Percentiles rank a stretch among this genome's conserved stretches.
phyloP scores from a whole-genome alignment of 2,113 vertebrate genomes.

The Abramis brama region DNA sequence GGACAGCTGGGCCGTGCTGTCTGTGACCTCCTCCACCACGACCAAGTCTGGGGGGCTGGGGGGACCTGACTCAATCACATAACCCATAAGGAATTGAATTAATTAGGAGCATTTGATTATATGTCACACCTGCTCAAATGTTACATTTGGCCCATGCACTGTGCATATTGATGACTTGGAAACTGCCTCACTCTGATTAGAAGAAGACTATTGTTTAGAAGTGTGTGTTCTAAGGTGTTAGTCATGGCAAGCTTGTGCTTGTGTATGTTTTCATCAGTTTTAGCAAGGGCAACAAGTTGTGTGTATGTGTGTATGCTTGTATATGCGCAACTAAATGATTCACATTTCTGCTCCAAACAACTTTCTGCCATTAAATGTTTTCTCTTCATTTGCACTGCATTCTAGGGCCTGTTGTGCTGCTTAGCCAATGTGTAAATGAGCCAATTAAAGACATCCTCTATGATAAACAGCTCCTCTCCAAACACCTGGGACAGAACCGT shows the following conservation, averaged over 20 bases:
- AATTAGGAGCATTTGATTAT: slow-evolving; percentile 32
- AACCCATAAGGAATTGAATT: slow-evolving; percentile 5
- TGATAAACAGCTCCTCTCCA: slow-evolving; percentile 70
- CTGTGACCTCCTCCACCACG: slow-evolving; percentile 90
- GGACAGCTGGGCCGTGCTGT: slow-evolving; percentile 89
- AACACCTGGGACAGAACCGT: slow-evolving; percentile 69
- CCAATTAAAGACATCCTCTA: slow-evolving; percentile 72
- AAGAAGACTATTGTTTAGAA: neutral
- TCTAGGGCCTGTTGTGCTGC: slow-evolving; percentile 62
- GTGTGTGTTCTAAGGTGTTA: neutral
- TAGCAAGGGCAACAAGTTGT: neutral
- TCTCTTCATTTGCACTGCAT: slow-evolving; percentile 58
- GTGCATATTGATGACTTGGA: neutral
- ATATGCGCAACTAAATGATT: neutral
- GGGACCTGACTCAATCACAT: slow-evolving; percentile 78
- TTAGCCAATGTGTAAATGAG: slow-evolving; percentile 70
- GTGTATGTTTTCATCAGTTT: neutral
- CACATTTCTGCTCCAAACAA: slow-evolving; percentile 43
- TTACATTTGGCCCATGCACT: neutral
- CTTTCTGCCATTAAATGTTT: slow-evolving; percentile 49
- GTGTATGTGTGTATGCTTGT: slow-evolving; percentile 13
- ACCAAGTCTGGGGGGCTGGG: slow-evolving; percentile 88
- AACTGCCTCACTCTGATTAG: neutral
- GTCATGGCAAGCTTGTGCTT: slow-evolving; percentile 1
- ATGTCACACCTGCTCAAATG: slow-evolving; percentile 29